phyloP scores from a whole-genome alignment of 2,888 invertebrate species.

The Acleris cristana region DNA sequence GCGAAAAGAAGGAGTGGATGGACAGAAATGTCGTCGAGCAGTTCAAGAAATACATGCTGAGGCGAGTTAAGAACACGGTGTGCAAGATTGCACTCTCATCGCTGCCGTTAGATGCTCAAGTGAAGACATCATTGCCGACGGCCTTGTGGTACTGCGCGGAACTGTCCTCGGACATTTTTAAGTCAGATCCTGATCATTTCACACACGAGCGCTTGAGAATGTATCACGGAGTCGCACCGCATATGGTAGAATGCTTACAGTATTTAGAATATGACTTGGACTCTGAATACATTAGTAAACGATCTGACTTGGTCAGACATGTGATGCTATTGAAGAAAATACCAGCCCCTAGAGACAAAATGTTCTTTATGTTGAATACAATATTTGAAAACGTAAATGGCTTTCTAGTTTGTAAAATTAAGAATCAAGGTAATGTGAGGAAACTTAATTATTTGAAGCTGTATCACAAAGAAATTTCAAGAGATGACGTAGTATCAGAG shows the following conservation, averaged over 20 bases:
- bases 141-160: conserved; percentile 41
- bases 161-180: conserved; percentile 52
- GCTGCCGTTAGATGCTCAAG: conserved; percentile 52
- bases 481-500: conserved; percentile 43
- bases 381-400: too few species aligned
- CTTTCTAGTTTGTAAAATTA: too few species aligned
- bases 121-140: conserved; percentile 46
- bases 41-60: neutral
- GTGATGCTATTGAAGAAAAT: conserved; percentile 43
- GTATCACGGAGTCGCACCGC: conserved; percentile 8
- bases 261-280: conserved; percentile 50
- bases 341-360: conserved; percentile 42
- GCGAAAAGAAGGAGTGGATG: conserved; percentile 48
- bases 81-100: conserved; percentile 54
- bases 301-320: conserved; percentile 45
- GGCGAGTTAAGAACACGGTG: conserved; percentile 49
- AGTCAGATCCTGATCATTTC: conserved; percentile 48
- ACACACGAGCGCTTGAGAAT: neutral
- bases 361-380: conserved; percentile 46
- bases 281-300: conserved; percentile 45
- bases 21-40: too few species aligned
- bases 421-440: conserved; percentile 41
- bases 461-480: conserved; percentile 47
- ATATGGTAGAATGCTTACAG: conserved; percentile 53
- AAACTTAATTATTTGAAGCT: conserved; percentile 52